Evolutionary conservation across 2,888 invertebrate genomes (phyloP).

Genomic region (Phasia obesa): DNA sequence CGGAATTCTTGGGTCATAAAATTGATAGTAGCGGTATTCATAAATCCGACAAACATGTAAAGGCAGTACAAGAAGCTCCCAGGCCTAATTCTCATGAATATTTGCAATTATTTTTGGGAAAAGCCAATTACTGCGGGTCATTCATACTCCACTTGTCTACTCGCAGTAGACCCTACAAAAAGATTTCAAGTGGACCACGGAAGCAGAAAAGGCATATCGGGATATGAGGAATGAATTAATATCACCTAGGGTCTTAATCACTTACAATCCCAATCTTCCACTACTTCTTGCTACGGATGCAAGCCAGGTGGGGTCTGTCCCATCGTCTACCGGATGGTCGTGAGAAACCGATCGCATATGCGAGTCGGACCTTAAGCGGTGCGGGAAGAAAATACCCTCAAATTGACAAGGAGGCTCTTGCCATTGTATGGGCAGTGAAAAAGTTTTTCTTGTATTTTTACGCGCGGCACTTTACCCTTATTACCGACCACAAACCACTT

Average conservation of each 20-base stretch:
- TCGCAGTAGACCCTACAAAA: conserved; percentile 15
- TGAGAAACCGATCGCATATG: conserved; percentile 40
- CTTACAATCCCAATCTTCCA: conserved; percentile 20
- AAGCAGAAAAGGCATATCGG: conserved; percentile 16
- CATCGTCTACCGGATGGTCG: conserved; percentile 25
- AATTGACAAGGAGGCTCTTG: conserved; percentile 37
- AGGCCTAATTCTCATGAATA: conserved; percentile 7
- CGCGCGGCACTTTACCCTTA: conserved; percentile 27
- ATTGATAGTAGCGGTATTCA: conserved; percentile 40
- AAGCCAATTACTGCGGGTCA: conserved; percentile 37
- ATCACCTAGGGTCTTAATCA: background rate
- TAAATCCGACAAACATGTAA: conserved; percentile 25
- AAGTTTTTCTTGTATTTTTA: conserved; percentile 35
- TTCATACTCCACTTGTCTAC: conserved; percentile 43
- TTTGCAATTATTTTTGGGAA: conserved; percentile 37
- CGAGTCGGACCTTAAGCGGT: background rate
- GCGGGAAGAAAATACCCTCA: conserved; percentile 28
- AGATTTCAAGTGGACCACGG: conserved; percentile 16
- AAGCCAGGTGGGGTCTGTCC: conserved; percentile 10
- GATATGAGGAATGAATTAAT: conserved; percentile 12
- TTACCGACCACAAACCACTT: conserved; percentile 39
- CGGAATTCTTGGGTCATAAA: conserved; percentile 42
- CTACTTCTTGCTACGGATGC: conserved; percentile 40
- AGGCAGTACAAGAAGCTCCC: conserved; percentile 16
- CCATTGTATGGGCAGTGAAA: conserved; percentile 34